Evolutionary conservation across 2,797 vertebrate genomes (phyloP).

Genomic region (Eidolon dupreanum): DNA sequence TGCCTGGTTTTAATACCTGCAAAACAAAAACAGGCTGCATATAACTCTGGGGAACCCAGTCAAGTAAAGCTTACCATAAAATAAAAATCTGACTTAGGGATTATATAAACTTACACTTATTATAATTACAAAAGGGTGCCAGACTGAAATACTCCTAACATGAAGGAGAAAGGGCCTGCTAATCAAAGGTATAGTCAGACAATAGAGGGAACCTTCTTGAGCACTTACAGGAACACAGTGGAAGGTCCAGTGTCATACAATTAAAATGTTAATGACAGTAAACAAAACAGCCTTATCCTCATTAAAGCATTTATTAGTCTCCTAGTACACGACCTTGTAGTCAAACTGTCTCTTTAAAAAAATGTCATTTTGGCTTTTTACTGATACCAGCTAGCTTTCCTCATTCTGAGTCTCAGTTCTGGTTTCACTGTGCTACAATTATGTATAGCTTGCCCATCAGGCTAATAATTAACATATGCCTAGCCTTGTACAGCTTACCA

Average conservation of each 20-base stretch:
- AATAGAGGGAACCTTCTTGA: background rate
- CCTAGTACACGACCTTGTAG: background rate
- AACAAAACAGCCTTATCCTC: background rate
- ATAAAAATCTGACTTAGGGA: background rate
- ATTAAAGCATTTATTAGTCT: background rate
- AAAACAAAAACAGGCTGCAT: slow-evolving; percentile 52
- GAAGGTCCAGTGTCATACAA: background rate
- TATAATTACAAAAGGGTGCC: background rate
- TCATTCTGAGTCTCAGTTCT: background rate
- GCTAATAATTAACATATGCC: background rate
- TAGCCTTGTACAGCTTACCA: background rate
- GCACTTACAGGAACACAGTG: background rate
- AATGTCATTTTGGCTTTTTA: background rate
- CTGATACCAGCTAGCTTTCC: background rate
- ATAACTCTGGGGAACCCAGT: background rate
- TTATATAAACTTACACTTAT: background rate
- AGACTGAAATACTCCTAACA: background rate
- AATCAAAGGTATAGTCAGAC: background rate
- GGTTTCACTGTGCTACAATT: background rate
- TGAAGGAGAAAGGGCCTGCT: background rate
- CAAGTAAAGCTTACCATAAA: background rate
- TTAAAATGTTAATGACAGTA: background rate
- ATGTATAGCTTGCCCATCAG: background rate
- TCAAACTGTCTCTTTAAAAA: background rate
- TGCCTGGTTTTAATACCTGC: slow-evolving; percentile 95